Percentiles rank a stretch among this genome's conserved stretches.
These are phyloP conservation scores for Drosophila sechellia DNA, from an alignment of 1,140 invertebrate species.

Conservation along the genomic window DNA sequence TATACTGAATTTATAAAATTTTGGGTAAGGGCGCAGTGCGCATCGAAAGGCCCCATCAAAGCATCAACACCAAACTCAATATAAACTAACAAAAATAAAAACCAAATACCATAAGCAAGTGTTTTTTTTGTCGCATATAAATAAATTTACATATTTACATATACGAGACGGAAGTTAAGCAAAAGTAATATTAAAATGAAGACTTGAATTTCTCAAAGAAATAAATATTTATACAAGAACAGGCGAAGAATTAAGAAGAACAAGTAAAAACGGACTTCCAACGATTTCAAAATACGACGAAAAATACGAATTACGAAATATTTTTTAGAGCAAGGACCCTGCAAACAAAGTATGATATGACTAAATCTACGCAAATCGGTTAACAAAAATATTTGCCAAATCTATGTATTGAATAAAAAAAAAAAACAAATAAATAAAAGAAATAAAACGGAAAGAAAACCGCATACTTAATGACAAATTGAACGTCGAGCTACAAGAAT, in stretches of 20 bases:
- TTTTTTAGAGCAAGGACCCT: constrained; percentile 48
- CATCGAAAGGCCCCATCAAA: constrained; percentile 19
- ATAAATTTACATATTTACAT: constrained; percentile 65
- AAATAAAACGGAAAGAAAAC: constrained; percentile 4
- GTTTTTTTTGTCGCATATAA: constrained; percentile 52
- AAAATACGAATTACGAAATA: constrained; percentile 37
- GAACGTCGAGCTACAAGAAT: constrained; percentile 65
- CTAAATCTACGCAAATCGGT: constrained; percentile 38
- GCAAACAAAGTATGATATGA: constrained; percentile 27
- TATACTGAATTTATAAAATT: constrained; percentile 71
- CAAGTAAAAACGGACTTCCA: constrained; percentile 71
- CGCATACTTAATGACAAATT: constrained; percentile 12
- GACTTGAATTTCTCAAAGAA: constrained; percentile 80
- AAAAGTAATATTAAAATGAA: constrained; percentile 46
- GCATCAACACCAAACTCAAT: constrained; percentile 33
- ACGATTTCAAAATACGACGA: constrained; percentile 79
- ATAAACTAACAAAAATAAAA: constrained; percentile 1
- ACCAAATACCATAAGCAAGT: constrained; percentile 21
- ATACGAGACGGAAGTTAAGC: constrained; percentile 32
- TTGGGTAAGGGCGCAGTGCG: constrained; percentile 32
- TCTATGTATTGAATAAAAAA: constrained; percentile 24
- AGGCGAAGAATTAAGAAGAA: constrained; percentile 19
- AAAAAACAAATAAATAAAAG: neutral
- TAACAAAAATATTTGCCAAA: constrained; percentile 68
- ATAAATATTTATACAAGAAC: constrained; percentile 68